Conservation (phyloP, 2,113 vertebrate genomes). For the Colius striatus region DNA sequence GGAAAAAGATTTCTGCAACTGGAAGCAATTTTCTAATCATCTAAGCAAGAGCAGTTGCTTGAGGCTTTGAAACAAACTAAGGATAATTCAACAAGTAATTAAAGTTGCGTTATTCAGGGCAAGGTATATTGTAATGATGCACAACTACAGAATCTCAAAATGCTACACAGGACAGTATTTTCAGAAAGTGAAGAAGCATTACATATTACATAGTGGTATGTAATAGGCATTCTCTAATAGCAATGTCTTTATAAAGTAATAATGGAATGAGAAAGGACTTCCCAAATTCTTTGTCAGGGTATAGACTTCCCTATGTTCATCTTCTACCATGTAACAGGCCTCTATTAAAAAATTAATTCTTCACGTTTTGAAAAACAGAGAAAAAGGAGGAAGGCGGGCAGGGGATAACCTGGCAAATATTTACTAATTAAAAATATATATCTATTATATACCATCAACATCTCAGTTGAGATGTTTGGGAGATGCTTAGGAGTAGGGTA, state of each 20-base stretch:
- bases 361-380: background rate
- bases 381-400: background rate
- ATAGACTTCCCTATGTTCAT: constrained; percentile 29
- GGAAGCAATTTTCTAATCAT: constrained; percentile 90
- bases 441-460: background rate
- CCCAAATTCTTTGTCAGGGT: background rate
- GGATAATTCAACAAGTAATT: constrained; percentile 85
- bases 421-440: background rate
- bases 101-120: constrained; percentile 74
- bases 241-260: background rate
- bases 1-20: constrained; percentile 83
- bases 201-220: background rate
- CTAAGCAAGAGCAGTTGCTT: constrained; percentile 80
- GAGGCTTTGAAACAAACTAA: constrained; percentile 81
- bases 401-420: background rate
- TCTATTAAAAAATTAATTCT: background rate
- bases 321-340: background rate
- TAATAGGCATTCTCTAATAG: background rate
- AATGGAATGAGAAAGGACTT: background rate
- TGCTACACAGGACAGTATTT: background rate
- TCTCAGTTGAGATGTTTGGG: background rate
- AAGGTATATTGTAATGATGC: constrained; percentile 45
- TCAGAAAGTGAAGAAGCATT: background rate
- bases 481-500: background rate
- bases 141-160: constrained; percentile 58